Evolutionary conservation across 1,140 invertebrate genomes (phyloP), one percentile per base, ranked within the genome.

Genomic region (Saccostrea echinata): DNA sequence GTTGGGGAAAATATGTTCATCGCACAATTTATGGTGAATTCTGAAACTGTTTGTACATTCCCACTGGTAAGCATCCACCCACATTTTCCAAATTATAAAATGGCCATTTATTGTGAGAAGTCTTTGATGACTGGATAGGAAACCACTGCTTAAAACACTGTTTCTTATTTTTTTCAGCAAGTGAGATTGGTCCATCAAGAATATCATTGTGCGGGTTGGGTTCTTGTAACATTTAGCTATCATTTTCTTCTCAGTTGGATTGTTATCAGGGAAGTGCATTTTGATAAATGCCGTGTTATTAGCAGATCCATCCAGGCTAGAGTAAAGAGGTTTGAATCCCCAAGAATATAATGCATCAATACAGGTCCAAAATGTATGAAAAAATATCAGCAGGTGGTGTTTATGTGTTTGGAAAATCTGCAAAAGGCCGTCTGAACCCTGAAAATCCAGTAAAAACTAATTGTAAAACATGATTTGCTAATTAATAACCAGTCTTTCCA

Each of bases 101-200:
- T 18, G 21, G 30, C 24, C 57, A 8, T 64, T 82, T 21, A 33
- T 61, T 30, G 61, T 87, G 8, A 87, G n/a, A n/a, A n/a, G n/a
- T 80, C 81, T 30, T 61, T 87, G 8, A 87, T 87, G n/a, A 80
- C 52, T 16, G 2, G 21, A 9, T 61, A 83, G 35, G 35, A 83
- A 61, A 30, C 61, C 61, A 52, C 84, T 88, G n/a, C 68, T 88
- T 16, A 88, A 52, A 13, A 88, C 53, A 82, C 71, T 88, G 52
- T 88, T 88, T 35, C 87, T 64, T 6, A 81, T 81, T 27, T 86
- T 85, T 85, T 88, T 85, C 57, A 85, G 53, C 1, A 85, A 35
- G 27, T 88, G 87, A 52, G 83, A 43, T 87, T 61, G 87, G 51
- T 88, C 84, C 68, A 85, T 84, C 43, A 88, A 1, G 33, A 88